Base-by-base conservation (phyloP, 2,113 vertebrate species). In the Larimichthys polyactis region DNA sequence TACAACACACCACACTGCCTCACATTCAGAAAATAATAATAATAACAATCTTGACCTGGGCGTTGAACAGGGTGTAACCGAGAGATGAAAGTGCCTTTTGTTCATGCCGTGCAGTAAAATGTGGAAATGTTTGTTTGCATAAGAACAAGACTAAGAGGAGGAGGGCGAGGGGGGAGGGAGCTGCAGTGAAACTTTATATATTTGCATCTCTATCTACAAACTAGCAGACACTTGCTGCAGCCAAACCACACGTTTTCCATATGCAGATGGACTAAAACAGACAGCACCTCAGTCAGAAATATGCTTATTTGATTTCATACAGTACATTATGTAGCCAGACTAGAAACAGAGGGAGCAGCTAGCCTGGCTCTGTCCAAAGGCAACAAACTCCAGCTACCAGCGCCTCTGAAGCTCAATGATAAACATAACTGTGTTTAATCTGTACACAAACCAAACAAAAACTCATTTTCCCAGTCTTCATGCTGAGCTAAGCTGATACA, bases 121-220 rank as follows among this genome's bases (percentile, higher is more conserved):
- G 63, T 51, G 48, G 51, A 0, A 29, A 63, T 55, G 22, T 27
- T 72, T 78, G 78, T 80, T 81, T 81, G 52, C 32, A 55, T 40
- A 46, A 62, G 70, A 74, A 69, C 27, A n/a, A 36, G 63, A 77
- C 11, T 19, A 51, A 40, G 19, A 15, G 9, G 20, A 74, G 29
- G 40, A 7, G 15, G 40, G n/a, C 1, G 2, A 10, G 3, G 3
- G 19, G 43, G 63, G 11, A 27, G 63, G n/a, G 49, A 76, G 29
- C 46, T 57, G 4, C 43, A 58, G 67, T 16, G n/a, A 58, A 70
- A 51, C 3, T 11, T 55, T 55, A 17, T 2, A 69, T 15, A 60
- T 88, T 84, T 87, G 78, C 73, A 81, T 83, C 4, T 48, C 1
- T 70, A 78, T 76, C 67, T 40, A 15, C 43, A 62, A 51, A n/a